phyloP scores from a whole-genome alignment of 2,797 vertebrate genomes.

The Microctenopoma stevenorrisi region DNA sequence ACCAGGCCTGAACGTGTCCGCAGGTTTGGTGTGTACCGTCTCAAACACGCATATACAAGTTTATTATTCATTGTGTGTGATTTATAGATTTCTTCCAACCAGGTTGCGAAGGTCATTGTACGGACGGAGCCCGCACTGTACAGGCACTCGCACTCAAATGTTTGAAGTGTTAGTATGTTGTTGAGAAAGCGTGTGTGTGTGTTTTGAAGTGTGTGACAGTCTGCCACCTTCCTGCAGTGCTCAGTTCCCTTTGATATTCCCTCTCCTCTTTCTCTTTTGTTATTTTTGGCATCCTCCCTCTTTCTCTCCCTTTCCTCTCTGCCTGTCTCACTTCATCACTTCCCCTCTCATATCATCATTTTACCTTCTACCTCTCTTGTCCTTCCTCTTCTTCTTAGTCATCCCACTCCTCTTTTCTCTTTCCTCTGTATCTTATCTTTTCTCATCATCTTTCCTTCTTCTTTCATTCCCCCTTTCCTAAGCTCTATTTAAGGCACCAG shows the following conservation, averaged over 20 bases:
- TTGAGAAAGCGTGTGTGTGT: too few species aligned
- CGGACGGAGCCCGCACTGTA: constrained; percentile 23
- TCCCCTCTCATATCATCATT: constrained; percentile 1
- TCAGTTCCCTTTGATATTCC: constrained; percentile 64
- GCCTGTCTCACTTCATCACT: not conserved
- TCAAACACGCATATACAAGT: not conserved
- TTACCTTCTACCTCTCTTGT: constrained; percentile 1
- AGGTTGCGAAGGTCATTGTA: constrained; percentile 62
- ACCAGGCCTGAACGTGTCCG: not conserved
- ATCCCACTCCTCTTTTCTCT: not conserved
- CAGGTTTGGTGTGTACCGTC: not conserved
- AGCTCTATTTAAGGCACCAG: constrained; percentile 18
- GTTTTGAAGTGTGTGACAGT: constrained; percentile 57
- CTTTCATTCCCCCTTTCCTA: not conserved
- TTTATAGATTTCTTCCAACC: constrained; percentile 54
- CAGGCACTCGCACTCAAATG: not conserved
- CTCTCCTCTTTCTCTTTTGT: constrained; percentile 20
- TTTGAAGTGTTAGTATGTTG: constrained; percentile 26
- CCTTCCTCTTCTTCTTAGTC: constrained; percentile 6
- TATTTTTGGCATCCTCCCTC: constrained; percentile 52
- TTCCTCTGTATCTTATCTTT: not conserved
- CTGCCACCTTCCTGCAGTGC: constrained; percentile 61
- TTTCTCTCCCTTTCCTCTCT: constrained; percentile 26
- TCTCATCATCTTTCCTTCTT: not conserved
- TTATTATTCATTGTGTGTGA: constrained; percentile 6